A percentile compares a stretch with the other conserved stretches of the same genome.
phyloP scores from a whole-genome alignment of 2,888 invertebrate genomes.

The Mythimna impura region DNA sequence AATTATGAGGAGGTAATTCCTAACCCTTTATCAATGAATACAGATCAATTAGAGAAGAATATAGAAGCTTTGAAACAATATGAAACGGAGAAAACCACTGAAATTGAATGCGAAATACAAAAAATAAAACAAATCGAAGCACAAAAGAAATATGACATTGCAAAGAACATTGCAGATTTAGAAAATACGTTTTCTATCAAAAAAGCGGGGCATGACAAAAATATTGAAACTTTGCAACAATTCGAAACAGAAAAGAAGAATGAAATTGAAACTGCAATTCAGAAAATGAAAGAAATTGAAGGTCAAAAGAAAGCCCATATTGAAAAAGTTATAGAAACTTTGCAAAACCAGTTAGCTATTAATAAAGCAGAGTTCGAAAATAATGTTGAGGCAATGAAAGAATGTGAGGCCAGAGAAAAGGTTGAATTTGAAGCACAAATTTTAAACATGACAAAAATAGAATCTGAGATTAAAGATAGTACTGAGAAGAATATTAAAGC shows the following conservation, averaged over 20 bases:
- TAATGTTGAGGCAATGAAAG: constrained; percentile 11
- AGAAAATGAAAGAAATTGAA: constrained; percentile 28
- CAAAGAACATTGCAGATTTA: constrained; percentile 24
- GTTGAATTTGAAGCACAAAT: constrained; percentile 18
- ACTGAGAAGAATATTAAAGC: constrained; percentile 1
- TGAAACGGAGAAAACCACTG: constrained; percentile 18
- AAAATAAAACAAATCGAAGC: constrained; percentile 20
- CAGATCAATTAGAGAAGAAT: constrained; percentile 21
- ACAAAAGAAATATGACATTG: constrained; percentile 29
- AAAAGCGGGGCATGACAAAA: constrained; percentile 14
- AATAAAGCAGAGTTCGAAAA: constrained; percentile 1
- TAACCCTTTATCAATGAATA: constrained; percentile 27
- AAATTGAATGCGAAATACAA: constrained; percentile 19
- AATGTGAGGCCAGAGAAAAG: background rate
- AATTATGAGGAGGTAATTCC: constrained; percentile 17
- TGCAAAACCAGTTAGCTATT: constrained; percentile 10
- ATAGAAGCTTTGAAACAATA: constrained; percentile 36
- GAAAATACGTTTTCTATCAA: constrained; percentile 16
- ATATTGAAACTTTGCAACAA: constrained; percentile 14
- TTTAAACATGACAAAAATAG: background rate
- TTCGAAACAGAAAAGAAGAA: constrained; percentile 13
- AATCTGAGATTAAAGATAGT: background rate
- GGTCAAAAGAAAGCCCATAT: constrained; percentile 23
- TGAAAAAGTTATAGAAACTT: constrained; percentile 7
- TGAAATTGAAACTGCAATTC: constrained; percentile 20